phyloP scores from a whole-genome alignment of 1,140 invertebrate genomes.

The Bombyx mori region ASM3026992v2 NC_085122.1:9586501-9587000 shows the following conservation, averaged over 20 bases:
- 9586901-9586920: no score
- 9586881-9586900: no score
- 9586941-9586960: no score
- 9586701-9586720: constrained; percentile 31
- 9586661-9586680: constrained; percentile 33
- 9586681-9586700: constrained; percentile 44
- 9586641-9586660: constrained; percentile 8
- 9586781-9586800: neutral
- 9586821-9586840: neutral
- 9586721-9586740: constrained; percentile 29
- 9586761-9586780: constrained; percentile 7
- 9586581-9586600: constrained; percentile 19
- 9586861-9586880: no score
- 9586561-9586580: constrained; percentile 29
- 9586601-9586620: constrained; percentile 14
- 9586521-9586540: constrained; percentile 38
- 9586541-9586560: constrained; percentile 29
- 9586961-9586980: no score
- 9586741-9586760: constrained; percentile 18
- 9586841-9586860: no score
- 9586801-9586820: constrained; percentile 2
- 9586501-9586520: constrained; percentile 46
- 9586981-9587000: neutral
- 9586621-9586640: constrained; percentile 17
- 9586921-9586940: no score